These are phyloP conservation scores for Geophilus truncorum DNA, from an alignment of 2,888 invertebrate genomes.

Conservation along the genomic window DNA sequence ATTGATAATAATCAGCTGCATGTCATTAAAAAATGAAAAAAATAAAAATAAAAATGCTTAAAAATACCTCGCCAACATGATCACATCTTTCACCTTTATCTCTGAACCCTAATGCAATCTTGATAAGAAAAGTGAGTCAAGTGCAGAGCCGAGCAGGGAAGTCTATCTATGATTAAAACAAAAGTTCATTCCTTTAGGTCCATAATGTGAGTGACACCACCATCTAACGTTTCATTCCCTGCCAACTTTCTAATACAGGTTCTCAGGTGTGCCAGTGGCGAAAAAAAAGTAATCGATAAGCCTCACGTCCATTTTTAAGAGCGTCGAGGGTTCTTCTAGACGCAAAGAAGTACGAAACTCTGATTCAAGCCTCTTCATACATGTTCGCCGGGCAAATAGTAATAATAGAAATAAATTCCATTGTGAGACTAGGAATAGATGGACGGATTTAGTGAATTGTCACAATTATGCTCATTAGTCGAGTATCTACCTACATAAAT, in stretches of 20 bases:
- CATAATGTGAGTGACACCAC: not conserved
- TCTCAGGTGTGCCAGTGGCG: not conserved
- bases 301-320: not conserved
- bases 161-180: no score
- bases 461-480: not conserved
- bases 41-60: no score
- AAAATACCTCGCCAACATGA: no score
- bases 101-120: no score
- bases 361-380: no score
- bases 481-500: not conserved
- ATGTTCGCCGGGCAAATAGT: no score
- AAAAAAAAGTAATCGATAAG: not conserved
- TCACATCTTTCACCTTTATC: no score
- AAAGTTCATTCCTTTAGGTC: no score
- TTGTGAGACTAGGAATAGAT: not conserved
- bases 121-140: no score
- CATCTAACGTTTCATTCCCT: not conserved
- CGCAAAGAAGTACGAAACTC: not conserved
- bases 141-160: no score
- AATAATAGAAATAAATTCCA: not conserved
- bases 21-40: no score
- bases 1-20: no score
- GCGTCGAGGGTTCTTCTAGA: not conserved
- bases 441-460: not conserved
- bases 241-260: slow-evolving; percentile 10